Conservation (phyloP, 2,113 vertebrate genomes). For the Phainopepla nitens region DNA sequence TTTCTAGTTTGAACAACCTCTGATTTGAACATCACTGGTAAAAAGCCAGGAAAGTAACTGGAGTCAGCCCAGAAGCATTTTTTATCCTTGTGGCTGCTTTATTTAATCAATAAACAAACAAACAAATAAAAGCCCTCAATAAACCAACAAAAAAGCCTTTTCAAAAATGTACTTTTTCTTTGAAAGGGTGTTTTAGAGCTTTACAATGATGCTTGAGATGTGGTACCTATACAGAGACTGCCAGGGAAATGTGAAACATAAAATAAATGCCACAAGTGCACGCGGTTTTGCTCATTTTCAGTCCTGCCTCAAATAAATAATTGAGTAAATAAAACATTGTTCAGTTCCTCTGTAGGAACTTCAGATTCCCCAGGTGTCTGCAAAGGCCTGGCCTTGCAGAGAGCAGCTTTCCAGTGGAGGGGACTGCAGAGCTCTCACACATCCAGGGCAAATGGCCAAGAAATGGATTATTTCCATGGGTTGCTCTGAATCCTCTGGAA, state of each 20-base stretch:
- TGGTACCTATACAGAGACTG: not conserved
- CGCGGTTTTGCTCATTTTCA: not conserved
- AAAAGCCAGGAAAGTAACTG: conserved; percentile 47
- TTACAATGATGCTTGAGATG: not conserved
- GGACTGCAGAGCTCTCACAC: not conserved
- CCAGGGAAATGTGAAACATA: not conserved
- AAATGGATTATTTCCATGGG: not conserved
- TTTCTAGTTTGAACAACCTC: conserved; percentile 37
- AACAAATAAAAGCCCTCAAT: not conserved
- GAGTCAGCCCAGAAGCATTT: conserved; percentile 36
- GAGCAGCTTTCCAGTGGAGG: not conserved
- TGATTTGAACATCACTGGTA: conserved; percentile 41
- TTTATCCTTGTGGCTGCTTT: not conserved
- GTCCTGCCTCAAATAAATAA: not conserved
- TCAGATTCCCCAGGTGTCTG: not conserved
- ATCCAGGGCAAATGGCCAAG: not conserved
- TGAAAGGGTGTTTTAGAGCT: not conserved
- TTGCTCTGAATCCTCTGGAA: not conserved
- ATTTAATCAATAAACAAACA: not conserved
- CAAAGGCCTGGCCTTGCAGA: not conserved
- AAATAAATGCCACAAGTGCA: not conserved
- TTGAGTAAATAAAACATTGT: not conserved
- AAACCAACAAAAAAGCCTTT: not conserved
- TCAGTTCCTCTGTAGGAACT: not conserved
- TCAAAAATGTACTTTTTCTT: not conserved